These are phyloP conservation scores for Steatocranus sp. DNA, from an alignment of 2,797 vertebrate genomes.

Conservation along the genomic window DNA sequence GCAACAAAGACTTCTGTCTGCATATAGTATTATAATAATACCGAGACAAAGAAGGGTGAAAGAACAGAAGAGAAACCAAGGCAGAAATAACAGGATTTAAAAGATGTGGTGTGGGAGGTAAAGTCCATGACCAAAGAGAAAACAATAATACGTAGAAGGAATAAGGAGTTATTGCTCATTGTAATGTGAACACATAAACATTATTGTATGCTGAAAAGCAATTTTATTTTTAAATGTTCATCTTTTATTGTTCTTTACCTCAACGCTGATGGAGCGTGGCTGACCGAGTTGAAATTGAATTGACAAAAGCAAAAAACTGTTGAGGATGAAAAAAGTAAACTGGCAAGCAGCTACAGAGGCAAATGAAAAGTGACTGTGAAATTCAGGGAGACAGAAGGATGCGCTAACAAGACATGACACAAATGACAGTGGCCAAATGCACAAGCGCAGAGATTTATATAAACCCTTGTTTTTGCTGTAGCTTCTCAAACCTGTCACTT, in stretches of 20 bases:
- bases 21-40: not conserved
- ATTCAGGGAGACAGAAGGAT: not conserved
- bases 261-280: not conserved
- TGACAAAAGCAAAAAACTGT: conserved; percentile 21
- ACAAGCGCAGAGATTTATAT: not conserved
- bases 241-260: conserved; percentile 26
- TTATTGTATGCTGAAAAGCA: not conserved
- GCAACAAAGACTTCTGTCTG: not conserved
- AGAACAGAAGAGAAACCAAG: not conserved
- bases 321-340: not conserved
- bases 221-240: not conserved
- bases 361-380: conserved; percentile 43
- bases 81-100: not conserved
- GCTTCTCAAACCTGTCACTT: conserved; percentile 19
- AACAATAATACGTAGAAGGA: not conserved
- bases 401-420: conserved; percentile 24
- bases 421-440: conserved; percentile 18
- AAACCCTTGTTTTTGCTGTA: not conserved
- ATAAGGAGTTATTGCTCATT: not conserved
- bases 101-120: not conserved
- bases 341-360: not conserved
- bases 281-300: conserved; percentile 6
- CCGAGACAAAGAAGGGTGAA: not conserved
- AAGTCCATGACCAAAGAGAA: not conserved
- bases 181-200: not conserved